Conservation (phyloP, 1,140 invertebrate species). For the Hypothenemus hampei region DNA sequence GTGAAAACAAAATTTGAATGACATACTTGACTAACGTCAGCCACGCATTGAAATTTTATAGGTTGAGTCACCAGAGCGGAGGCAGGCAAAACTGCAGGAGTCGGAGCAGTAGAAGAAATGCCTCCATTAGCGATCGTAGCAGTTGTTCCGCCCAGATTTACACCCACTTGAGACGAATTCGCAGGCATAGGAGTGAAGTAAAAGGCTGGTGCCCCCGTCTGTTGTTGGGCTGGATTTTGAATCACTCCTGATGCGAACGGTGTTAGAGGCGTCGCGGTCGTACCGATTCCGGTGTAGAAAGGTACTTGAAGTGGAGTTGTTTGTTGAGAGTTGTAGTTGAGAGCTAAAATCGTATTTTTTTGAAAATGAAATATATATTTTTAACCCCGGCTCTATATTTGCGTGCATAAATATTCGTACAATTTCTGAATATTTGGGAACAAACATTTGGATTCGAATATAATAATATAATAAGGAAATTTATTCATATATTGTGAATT, state of each 20-base stretch:
- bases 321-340: constrained; percentile 13
- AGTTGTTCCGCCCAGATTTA: constrained; percentile 1
- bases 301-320: constrained; percentile 28
- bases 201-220: constrained; percentile 35
- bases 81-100: constrained; percentile 15
- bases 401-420: no score
- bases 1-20: neutral
- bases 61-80: constrained; percentile 27
- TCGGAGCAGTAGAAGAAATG: constrained; percentile 6
- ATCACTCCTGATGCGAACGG: constrained; percentile 26
- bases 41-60: constrained; percentile 40
- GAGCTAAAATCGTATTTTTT: no score
- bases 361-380: no score
- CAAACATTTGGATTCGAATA: no score
- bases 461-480: no score
- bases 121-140: constrained; percentile 14
- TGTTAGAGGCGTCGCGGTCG: constrained; percentile 12
- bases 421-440: no score
- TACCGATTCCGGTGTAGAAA: constrained; percentile 36
- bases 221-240: constrained; percentile 22
- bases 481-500: no score
- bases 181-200: constrained; percentile 40
- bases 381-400: no score
- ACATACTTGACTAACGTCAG: constrained; percentile 46
- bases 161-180: constrained; percentile 14